Percentiles rank a stretch among this genome's conserved stretches.
Evolutionary conservation across 2,797 vertebrate genomes (phyloP).

Genomic region (Todus mexicanus): DNA sequence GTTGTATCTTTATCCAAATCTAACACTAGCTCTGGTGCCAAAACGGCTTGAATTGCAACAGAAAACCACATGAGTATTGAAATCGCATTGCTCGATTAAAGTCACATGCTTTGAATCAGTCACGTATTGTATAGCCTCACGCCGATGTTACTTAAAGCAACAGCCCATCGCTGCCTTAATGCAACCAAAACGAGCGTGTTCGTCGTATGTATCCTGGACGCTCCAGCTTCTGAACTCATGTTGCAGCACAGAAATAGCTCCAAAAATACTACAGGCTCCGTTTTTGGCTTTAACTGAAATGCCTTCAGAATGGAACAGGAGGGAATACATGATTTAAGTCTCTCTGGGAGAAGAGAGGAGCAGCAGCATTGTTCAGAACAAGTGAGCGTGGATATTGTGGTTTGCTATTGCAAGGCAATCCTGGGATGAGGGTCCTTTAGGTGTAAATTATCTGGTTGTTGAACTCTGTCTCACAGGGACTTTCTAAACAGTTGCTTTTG

Average conservation of each 20-base stretch:
- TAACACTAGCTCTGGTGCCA: constrained; percentile 11
- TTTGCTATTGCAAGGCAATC: background rate
- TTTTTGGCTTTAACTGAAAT: background rate
- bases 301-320: background rate
- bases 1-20: background rate
- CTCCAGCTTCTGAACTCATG: background rate
- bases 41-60: background rate
- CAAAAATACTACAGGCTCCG: background rate
- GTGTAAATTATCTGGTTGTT: background rate
- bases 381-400: background rate
- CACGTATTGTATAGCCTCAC: background rate
- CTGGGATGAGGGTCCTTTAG: background rate
- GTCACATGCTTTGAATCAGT: background rate
- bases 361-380: constrained; percentile 20
- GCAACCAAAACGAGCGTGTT: background rate
- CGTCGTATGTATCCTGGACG: background rate
- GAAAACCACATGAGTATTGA: background rate
- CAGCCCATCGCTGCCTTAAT: background rate
- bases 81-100: background rate
- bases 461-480: background rate
- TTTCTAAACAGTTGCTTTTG: background rate
- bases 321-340: background rate
- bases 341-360: background rate
- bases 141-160: background rate
- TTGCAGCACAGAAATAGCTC: constrained; percentile 2